Evolutionary conservation across 2,113 vertebrate species (phyloP).

Genomic region (Pteropus alecto): DNA sequence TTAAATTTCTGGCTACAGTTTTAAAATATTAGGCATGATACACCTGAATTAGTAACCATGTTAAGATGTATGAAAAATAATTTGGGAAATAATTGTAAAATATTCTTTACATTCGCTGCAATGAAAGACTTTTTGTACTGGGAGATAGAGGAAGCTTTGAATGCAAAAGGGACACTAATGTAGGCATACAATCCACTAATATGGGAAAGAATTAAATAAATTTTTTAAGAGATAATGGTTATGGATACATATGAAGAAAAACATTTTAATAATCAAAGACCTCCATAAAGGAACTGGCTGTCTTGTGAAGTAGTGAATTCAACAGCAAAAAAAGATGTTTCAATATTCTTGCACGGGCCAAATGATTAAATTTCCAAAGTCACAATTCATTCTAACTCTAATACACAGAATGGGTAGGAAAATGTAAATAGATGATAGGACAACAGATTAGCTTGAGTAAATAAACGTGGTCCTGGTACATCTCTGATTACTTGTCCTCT

Average conservation of each 20-base stretch:
- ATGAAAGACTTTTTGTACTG: neutral
- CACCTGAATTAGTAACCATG: conserved; percentile 18
- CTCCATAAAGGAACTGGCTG: neutral
- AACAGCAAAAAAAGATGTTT: neutral
- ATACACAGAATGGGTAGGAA: neutral
- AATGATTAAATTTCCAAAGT: conserved; percentile 16
- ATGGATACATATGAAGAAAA: conserved; percentile 8
- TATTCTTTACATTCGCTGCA: conserved; percentile 22
- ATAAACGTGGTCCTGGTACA: neutral
- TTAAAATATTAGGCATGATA: conserved; percentile 30
- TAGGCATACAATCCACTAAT: neutral
- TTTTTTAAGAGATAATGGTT: neutral
- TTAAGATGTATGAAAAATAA: neutral
- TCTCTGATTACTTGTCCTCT: neutral
- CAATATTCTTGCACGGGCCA: neutral
- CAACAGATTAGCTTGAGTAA: neutral
- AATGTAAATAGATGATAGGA: neutral
- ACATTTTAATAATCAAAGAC: neutral
- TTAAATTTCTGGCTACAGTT: conserved; percentile 33
- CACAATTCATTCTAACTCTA: neutral
- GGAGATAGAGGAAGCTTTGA: neutral
- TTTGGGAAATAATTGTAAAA: neutral
- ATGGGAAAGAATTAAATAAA: conserved; percentile 15
- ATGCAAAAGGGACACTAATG: neutral
- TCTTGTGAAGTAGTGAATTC: conserved; percentile 3